Evolutionary conservation across 2,113 vertebrate genomes (phyloP).

Genomic region (Aptenodytes forsteri): DNA sequence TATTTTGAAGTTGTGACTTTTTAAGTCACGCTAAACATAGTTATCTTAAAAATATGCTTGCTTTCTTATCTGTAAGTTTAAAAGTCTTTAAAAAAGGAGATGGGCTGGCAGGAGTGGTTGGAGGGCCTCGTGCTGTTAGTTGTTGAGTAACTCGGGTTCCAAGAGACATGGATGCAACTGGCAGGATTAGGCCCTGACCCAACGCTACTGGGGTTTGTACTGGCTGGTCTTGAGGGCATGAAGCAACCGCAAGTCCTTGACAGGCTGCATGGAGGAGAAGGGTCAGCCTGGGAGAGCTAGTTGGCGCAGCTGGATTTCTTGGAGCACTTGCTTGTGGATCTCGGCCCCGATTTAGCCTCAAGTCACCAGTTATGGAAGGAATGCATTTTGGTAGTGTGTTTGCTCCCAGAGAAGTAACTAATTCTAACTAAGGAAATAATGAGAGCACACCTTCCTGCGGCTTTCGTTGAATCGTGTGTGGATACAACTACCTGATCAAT

Average conservation of each 20-base stretch:
- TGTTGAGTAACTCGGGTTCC: neutral
- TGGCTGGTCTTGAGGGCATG: neutral
- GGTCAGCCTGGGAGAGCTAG: neutral
- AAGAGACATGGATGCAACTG: neutral
- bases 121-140: neutral
- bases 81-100: neutral
- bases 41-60: neutral
- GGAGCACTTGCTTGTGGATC: neutral
- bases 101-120: neutral
- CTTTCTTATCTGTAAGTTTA: neutral
- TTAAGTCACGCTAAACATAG: neutral
- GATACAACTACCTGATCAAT: neutral
- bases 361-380: neutral
- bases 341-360: neutral
- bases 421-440: accelerated
- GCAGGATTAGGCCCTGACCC: neutral
- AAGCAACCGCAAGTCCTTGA: neutral
- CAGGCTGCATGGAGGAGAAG: neutral
- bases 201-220: accelerated
- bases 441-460: accelerated
- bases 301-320: neutral
- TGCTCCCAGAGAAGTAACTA: neutral
- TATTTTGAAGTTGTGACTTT: neutral
- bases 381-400: neutral
- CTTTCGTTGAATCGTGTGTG: accelerated